Evolutionary conservation across 2,888 invertebrate species (phyloP).

Genomic region (Scaptomyza reducta): DNA sequence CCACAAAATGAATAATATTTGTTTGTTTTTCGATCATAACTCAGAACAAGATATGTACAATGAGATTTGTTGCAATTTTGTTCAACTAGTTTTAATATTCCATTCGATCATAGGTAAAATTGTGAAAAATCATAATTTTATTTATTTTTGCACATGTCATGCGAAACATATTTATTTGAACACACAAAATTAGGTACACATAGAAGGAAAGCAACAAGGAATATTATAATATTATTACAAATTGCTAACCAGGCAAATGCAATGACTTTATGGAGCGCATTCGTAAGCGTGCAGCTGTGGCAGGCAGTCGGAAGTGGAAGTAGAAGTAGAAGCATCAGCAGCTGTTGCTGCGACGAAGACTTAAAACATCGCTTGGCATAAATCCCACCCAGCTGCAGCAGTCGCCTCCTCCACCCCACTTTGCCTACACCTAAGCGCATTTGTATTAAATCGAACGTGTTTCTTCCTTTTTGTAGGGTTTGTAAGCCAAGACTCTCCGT

Average conservation of each 20-base stretch:
- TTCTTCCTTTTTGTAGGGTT: constrained; percentile 41
- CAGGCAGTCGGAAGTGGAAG: constrained; percentile 14
- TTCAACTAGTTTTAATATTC: too few species aligned
- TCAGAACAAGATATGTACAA: constrained; percentile 3
- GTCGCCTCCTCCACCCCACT: background rate
- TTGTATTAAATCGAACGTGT: constrained; percentile 79
- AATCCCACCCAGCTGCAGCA: constrained; percentile 50
- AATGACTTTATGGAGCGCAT: constrained; percentile 62
- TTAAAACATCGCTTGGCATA: constrained; percentile 67
- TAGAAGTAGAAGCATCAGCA: constrained; percentile 46
- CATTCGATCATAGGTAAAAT: background rate
- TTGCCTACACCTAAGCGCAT: constrained; percentile 60
- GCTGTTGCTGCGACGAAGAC: constrained; percentile 71
- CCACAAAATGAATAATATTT: constrained; percentile 16
- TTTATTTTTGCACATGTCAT: constrained; percentile 6
- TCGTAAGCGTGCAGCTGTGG: constrained; percentile 67
- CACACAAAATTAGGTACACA: constrained; percentile 26
- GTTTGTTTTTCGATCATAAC: constrained; percentile 14
- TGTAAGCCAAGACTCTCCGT: constrained; percentile 39
- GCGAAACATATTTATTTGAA: too few species aligned
- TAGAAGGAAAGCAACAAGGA: background rate
- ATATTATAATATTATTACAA: constrained; percentile 50
- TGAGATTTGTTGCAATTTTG: background rate
- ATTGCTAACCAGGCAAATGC: constrained; percentile 65
- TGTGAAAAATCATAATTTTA: constrained; percentile 4